These are phyloP conservation scores for Steinernema feltiae DNA, from an alignment of 1,140 invertebrate genomes.

Conservation along the genomic window DNA sequence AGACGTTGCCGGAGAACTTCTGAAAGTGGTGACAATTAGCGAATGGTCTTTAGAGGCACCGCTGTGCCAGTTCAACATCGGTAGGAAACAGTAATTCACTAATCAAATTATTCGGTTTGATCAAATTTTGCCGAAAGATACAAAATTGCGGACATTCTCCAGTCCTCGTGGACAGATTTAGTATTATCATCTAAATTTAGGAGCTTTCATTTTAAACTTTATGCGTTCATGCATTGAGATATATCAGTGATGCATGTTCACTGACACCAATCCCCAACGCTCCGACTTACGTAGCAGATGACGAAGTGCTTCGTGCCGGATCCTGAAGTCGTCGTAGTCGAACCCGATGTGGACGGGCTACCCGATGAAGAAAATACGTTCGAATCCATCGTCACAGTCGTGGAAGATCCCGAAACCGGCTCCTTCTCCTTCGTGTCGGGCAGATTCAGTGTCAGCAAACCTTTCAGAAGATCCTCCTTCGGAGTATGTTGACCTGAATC, in stretches of 20 bases:
- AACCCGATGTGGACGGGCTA: not conserved
- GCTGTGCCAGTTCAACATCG: too few species aligned
- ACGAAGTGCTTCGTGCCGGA: too few species aligned
- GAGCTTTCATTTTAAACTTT: not conserved
- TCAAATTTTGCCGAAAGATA: not conserved
- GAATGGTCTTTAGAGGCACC: too few species aligned
- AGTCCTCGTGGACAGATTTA: not conserved
- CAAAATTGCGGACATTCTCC: not conserved
- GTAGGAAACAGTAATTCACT: too few species aligned
- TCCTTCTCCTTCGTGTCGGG: not conserved
- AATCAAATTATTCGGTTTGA: too few species aligned
- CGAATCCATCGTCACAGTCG: not conserved
- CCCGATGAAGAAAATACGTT: not conserved
- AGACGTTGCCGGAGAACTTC: too few species aligned
- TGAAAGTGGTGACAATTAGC: too few species aligned
- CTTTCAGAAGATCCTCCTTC: not conserved
- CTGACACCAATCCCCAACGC: too few species aligned
- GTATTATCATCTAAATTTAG: not conserved
- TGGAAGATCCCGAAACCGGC: too few species aligned
- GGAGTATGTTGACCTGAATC: not conserved
- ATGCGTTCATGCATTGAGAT: not conserved
- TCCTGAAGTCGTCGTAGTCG: not conserved
- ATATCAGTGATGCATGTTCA: too few species aligned
- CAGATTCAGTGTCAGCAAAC: not conserved
- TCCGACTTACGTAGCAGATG: too few species aligned